Evolutionary conservation across 2,797 vertebrate genomes (phyloP).

Genomic region (Petrocephalus schoutedeni): DNA sequence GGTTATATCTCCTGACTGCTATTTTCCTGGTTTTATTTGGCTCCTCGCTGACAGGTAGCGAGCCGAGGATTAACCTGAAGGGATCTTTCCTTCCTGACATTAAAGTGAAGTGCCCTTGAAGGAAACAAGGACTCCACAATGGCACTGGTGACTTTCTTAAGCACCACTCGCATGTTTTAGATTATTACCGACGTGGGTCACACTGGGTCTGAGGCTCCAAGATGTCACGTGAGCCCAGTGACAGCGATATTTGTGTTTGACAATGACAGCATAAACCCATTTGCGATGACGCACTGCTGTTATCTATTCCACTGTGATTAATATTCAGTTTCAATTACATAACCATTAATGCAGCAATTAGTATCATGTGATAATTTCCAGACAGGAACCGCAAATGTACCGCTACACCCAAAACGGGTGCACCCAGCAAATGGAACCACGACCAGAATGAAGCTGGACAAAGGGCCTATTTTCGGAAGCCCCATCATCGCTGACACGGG

Average conservation of each 20-base stretch:
- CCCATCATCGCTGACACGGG: slow-evolving; percentile 56
- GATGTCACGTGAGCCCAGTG: not conserved
- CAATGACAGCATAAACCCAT: not conserved
- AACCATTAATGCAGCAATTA: not conserved
- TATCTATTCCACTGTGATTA: not conserved
- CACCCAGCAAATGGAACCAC: slow-evolving; percentile 44
- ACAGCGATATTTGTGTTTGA: not conserved
- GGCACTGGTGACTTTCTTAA: not conserved
- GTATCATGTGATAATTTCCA: not conserved
- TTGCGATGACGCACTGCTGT: not conserved
- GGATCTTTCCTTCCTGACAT: slow-evolving; percentile 40
- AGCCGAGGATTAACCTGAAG: slow-evolving; percentile 47
- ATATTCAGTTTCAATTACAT: not conserved
- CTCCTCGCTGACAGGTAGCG: slow-evolving; percentile 45
- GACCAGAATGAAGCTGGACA: slow-evolving; percentile 40
- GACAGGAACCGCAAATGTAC: not conserved
- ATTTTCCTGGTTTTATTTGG: slow-evolving; percentile 38
- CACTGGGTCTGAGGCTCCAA: not conserved
- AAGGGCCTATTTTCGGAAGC: slow-evolving; percentile 51
- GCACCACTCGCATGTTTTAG: not conserved
- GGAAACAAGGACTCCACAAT: slow-evolving; percentile 38
- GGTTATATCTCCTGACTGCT: slow-evolving; percentile 29
- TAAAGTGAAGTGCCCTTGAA: slow-evolving; percentile 45
- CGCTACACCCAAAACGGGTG: slow-evolving; percentile 15
- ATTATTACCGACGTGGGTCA: not conserved